Base-by-base conservation (phyloP, 2,888 invertebrate species). In the Baronia brevicornis region DNA sequence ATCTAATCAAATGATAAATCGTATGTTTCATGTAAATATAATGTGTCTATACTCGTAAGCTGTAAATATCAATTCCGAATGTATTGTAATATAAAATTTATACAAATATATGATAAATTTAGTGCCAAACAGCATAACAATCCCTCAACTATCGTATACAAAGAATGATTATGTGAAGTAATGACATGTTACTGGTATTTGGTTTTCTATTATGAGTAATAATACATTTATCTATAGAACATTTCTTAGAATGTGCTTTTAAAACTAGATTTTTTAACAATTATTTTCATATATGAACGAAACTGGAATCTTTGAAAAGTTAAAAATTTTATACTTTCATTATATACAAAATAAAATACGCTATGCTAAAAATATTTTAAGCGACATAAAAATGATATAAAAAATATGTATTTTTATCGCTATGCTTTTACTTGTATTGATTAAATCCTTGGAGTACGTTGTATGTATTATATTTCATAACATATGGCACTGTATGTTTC, bases 101-200 rank as follows among this genome's bases (percentile, higher is more conserved):
- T 62, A 67, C 63, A 63, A 62, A 69, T 73, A 71, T 71, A 66
- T 72, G 75, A 77, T 61, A 60, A 78, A 73, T 71, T 77, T 84
- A 80, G 82, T 84, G 82, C 82, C 82, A 84, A 84, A 59, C 73
- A 74, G 78, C 74, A 72, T 63, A 65, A 69, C 68, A 65, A 58
- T 63, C 56, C 58, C 60, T 66, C 54, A 51, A 63, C 39, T 60
- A 57, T 50, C 51, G 14, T 58, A 55, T 66, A 59, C 66, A 67
- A 64, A 63, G 58, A 54, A 58, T 43, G 51, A 25, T 19, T 29
- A 23, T 31, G 31, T 23, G 6, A 31, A 23, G 13, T 33, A 20
- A 28, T 18, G 9, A 21, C 26, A 29, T 38, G 13, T 29, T 33
- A 21, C 15, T 30, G 21, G 6, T 18, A 32, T 28, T 33, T 30